Evolutionary conservation across 2,113 vertebrate genomes (phyloP).

Genomic region (Mustela lutreola): DNA sequence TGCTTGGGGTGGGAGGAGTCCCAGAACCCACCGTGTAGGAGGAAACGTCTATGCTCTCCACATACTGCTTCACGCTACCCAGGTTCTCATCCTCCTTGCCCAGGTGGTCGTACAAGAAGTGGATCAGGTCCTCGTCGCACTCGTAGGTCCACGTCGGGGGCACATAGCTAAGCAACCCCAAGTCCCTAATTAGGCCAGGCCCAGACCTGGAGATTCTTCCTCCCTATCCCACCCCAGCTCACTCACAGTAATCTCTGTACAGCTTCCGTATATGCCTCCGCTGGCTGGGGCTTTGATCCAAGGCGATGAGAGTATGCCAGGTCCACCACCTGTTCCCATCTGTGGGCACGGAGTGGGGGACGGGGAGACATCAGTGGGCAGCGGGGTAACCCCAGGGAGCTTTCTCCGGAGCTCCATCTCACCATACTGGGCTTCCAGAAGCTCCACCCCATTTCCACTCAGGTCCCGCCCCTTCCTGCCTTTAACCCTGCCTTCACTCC

Average conservation of each 20-base stretch:
- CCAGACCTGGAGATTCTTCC: neutral
- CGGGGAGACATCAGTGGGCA: neutral
- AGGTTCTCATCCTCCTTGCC: constrained; percentile 98
- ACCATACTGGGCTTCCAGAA: neutral
- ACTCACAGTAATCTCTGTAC: constrained; percentile 95
- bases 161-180: constrained; percentile 89
- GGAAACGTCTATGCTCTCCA: constrained; percentile 97
- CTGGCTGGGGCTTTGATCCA: constrained; percentile 91
- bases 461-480: neutral
- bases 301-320: constrained; percentile 93
- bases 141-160: constrained; percentile 97
- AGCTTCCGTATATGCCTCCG: constrained; percentile 91
- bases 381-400: neutral
- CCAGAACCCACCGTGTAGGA: constrained; percentile 91
- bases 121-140: constrained; percentile 98
- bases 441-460: neutral
- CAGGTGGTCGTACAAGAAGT: constrained; percentile 96
- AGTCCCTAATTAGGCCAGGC: constrained; percentile 65
- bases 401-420: neutral
- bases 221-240: neutral
- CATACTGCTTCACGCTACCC: constrained; percentile 97
- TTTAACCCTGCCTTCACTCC: neutral
- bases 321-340: constrained; percentile 98
- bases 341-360: constrained; percentile 73
- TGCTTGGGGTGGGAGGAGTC: constrained; percentile 5